Conservation (phyloP, 1,140 invertebrate species). For the Euschistus heros region DNA sequence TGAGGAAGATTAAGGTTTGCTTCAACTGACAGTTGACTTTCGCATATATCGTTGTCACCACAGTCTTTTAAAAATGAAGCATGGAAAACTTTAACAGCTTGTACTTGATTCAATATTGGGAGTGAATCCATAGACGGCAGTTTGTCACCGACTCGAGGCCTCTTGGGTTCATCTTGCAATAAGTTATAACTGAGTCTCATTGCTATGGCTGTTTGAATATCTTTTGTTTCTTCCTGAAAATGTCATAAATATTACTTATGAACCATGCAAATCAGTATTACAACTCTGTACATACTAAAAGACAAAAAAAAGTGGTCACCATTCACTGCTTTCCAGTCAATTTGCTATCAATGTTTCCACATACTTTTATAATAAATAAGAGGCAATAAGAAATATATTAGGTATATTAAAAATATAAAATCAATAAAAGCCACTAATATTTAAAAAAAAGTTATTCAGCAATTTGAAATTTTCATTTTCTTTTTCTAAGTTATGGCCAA, state of each 20-base stretch:
- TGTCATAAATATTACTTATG: background rate
- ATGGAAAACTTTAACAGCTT: conserved; percentile 67
- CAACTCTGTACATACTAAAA: too few species aligned
- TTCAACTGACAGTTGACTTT: conserved; percentile 68
- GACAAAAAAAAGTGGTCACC: too few species aligned
- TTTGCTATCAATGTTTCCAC: too few species aligned
- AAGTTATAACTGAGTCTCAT: conserved; percentile 77
- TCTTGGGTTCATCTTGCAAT: conserved; percentile 53
- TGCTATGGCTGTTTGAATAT: conserved; percentile 73
- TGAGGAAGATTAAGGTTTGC: conserved; percentile 49
- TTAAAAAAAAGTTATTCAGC: too few species aligned
- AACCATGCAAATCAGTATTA: too few species aligned
- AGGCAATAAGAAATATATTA: too few species aligned
- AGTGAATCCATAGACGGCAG: conserved; percentile 64
- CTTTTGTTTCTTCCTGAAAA: conserved; percentile 57
- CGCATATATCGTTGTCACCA: conserved; percentile 77
- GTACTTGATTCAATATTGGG: conserved; percentile 80
- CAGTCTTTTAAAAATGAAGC: conserved; percentile 89
- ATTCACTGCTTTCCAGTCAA: too few species aligned
- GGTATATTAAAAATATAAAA: too few species aligned
- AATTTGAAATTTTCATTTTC: too few species aligned
- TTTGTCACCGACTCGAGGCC: conserved; percentile 40
- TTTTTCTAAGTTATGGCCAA: too few species aligned
- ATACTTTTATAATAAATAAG: too few species aligned
- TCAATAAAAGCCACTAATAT: too few species aligned